Conservation (phyloP, 2,113 vertebrate genomes). For the Hypomesus transpacificus region DNA sequence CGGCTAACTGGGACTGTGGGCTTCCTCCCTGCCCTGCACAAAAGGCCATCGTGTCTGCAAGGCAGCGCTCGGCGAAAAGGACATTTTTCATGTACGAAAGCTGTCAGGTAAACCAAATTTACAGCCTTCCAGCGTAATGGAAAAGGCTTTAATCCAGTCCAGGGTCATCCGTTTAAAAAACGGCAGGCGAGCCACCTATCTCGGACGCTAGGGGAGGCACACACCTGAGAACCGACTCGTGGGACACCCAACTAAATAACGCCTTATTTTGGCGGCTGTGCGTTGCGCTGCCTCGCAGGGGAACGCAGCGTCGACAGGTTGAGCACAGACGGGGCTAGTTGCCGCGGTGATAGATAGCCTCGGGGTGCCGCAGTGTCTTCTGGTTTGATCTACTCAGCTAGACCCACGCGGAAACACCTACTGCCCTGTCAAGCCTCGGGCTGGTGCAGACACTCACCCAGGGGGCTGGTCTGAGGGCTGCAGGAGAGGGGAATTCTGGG, state of each 20-base stretch:
- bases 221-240: no score
- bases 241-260: no score
- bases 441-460: not conserved
- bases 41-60: conserved; percentile 31
- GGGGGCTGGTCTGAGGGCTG: conserved; percentile 11
- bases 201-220: no score
- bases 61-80: conserved; percentile 34
- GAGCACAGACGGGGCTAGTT: conserved; percentile 1
- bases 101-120: conserved; percentile 51
- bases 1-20: conserved; percentile 15
- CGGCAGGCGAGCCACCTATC: conserved; percentile 4
- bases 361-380: conserved; percentile 29
- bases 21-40: conserved; percentile 7
- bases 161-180: conserved; percentile 43
- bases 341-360: conserved; percentile 38
- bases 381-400: conserved; percentile 48
- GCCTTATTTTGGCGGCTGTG: no score
- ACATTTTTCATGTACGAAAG: conserved; percentile 47
- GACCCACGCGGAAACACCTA: conserved; percentile 29
- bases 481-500: no score
- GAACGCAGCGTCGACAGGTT: not conserved
- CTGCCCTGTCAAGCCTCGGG: conserved; percentile 14
- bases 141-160: conserved; percentile 48
- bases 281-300: no score
- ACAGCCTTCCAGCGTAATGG: conserved; percentile 50